phyloP scores from a whole-genome alignment of 2,797 vertebrate species.

The Cirrhinus molitorella region DNA sequence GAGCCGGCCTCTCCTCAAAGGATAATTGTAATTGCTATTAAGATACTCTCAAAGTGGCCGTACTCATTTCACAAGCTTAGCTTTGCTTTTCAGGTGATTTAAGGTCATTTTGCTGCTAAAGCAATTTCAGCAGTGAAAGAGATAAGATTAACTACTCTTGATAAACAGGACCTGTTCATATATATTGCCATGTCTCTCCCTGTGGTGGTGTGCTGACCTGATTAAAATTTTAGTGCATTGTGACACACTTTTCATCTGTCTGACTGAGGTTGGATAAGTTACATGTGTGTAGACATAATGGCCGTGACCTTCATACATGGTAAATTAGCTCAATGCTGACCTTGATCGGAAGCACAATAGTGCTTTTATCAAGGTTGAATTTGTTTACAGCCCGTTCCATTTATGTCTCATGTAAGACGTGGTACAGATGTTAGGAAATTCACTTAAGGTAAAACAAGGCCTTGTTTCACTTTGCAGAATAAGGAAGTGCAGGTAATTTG shows the following conservation, averaged over 20 bases:
- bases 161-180: slow-evolving; percentile 10
- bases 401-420: not conserved
- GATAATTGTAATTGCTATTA: slow-evolving; percentile 17
- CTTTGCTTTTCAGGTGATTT: not conserved
- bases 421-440: not conserved
- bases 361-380: not conserved
- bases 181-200: slow-evolving; percentile 1
- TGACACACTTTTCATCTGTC: slow-evolving; percentile 40
- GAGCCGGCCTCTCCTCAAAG: slow-evolving; percentile 5
- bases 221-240: slow-evolving; percentile 37
- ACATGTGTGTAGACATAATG: slow-evolving; percentile 18
- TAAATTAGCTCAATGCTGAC: slow-evolving; percentile 1
- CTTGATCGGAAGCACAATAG: slow-evolving; percentile 5
- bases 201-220: slow-evolving; percentile 32
- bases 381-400: not conserved
- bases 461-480: not conserved
- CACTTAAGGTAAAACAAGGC: slow-evolving; percentile 2
- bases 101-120: not conserved
- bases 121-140: not conserved
- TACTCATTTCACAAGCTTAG: slow-evolving; percentile 2
- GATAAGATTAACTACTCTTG: not conserved
- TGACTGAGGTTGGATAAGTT: slow-evolving; percentile 23
- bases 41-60: slow-evolving; percentile 22
- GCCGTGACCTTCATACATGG: not conserved
- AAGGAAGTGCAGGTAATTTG: slow-evolving; percentile 33